Evolutionary conservation across 2,113 vertebrate species (phyloP).

Genomic region (Tachuris rubrigastra): DNA sequence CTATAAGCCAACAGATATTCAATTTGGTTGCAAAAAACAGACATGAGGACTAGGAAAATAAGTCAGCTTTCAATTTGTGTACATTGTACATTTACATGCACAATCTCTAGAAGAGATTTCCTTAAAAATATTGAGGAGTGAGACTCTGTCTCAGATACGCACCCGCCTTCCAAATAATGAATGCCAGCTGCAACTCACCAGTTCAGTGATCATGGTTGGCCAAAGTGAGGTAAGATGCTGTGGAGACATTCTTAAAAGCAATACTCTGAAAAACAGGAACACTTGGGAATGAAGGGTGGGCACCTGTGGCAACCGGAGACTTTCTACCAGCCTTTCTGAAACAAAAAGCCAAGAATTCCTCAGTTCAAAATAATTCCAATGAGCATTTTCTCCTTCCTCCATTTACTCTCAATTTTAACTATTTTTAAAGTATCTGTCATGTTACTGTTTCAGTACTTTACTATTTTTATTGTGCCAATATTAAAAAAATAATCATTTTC

Average conservation of each 20-base stretch:
- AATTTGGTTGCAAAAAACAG: neutral
- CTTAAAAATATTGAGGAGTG: neutral
- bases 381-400: neutral
- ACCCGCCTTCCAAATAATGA: neutral
- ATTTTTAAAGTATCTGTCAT: neutral
- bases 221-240: constrained; percentile 98
- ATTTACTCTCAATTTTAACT: neutral
- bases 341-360: constrained; percentile 47
- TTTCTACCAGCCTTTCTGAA: constrained; percentile 97
- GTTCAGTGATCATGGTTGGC: constrained; percentile 99
- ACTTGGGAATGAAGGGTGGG: constrained; percentile 98
- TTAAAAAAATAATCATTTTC: neutral
- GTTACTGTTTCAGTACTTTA: neutral
- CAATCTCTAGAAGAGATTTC: neutral
- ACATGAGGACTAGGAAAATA: neutral
- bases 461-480: neutral
- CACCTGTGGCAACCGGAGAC: constrained; percentile 95
- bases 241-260: constrained; percentile 96
- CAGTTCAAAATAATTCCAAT: constrained; percentile 11
- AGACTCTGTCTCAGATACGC: neutral
- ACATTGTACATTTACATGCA: neutral
- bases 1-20: neutral
- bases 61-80: neutral
- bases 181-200: constrained; percentile 78
- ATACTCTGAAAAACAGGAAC: constrained; percentile 98